Conservation (phyloP, 2,888 invertebrate genomes). For the Acanthopleura granulata region DNA sequence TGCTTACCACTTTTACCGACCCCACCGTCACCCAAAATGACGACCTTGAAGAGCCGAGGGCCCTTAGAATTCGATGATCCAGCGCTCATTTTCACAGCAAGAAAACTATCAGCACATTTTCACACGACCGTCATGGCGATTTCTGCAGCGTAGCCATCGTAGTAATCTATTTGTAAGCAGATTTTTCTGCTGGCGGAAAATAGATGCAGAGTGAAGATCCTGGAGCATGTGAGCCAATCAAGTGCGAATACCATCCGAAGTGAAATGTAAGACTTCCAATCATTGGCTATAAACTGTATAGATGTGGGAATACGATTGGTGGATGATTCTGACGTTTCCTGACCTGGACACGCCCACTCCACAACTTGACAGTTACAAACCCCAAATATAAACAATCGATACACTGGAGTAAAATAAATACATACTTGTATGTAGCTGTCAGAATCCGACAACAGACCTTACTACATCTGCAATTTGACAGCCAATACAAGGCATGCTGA, state of each 20-base stretch:
- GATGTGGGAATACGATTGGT: background rate
- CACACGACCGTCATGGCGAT: background rate
- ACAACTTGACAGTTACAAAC: background rate
- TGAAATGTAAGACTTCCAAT: background rate
- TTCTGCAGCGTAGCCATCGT: background rate
- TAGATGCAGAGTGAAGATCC: background rate
- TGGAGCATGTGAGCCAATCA: background rate
- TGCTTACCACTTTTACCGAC: conserved; percentile 88
- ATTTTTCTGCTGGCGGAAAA: background rate
- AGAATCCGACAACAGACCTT: no score
- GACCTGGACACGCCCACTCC: background rate
- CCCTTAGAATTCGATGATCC: conserved; percentile 20
- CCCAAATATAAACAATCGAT: background rate
- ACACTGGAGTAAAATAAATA: no score
- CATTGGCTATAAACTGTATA: background rate
- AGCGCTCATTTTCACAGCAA: background rate
- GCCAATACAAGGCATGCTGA: no score
- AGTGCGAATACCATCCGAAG: background rate
- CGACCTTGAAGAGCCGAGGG: conserved; percentile 83
- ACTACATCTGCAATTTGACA: no score
- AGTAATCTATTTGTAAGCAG: conserved; percentile 8
- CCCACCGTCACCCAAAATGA: conserved; percentile 91
- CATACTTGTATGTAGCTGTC: no score
- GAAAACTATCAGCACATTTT: background rate
- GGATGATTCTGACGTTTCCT: background rate